These are phyloP conservation scores for Synanceia verrucosa DNA, from an alignment of 2,797 vertebrate genomes.

Conservation along the genomic window DNA sequence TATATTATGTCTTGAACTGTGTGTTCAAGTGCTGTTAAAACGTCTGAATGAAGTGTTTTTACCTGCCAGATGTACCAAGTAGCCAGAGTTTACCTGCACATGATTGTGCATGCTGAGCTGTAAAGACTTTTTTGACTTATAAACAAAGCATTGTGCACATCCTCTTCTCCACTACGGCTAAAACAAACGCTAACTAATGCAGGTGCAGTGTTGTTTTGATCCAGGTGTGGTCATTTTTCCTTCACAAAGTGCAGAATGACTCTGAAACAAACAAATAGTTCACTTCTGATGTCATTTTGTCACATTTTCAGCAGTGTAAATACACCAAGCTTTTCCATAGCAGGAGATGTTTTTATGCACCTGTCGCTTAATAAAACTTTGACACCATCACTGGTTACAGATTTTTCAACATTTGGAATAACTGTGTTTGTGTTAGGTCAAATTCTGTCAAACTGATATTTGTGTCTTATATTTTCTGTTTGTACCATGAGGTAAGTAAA, in stretches of 20 bases:
- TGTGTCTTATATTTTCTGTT: not conserved
- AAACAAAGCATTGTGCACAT: not conserved
- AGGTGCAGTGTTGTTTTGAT: not conserved
- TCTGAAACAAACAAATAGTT: not conserved
- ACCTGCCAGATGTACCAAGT: slow-evolving; percentile 1
- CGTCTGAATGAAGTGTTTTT: not conserved
- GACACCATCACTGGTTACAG: too few species aligned
- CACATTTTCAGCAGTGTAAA: not conserved
- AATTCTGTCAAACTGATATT: not conserved
- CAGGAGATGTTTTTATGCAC: not conserved
- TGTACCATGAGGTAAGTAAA: not conserved
- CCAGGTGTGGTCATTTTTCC: not conserved
- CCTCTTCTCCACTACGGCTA: not conserved
- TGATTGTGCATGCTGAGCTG: not conserved
- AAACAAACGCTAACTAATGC: not conserved
- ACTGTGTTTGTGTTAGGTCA: not conserved
- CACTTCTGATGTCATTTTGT: not conserved
- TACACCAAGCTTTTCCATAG: not conserved
- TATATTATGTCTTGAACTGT: not conserved
- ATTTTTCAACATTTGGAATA: too few species aligned
- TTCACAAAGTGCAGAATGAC: not conserved
- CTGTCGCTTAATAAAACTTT: not conserved
- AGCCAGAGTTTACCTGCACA: not conserved
- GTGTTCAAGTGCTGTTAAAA: not conserved
- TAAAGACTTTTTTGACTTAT: not conserved